Evolutionary conservation across 2,797 vertebrate genomes (phyloP), one percentile per base, ranked within the genome.

Genomic region (Alectoris magna): DNA sequence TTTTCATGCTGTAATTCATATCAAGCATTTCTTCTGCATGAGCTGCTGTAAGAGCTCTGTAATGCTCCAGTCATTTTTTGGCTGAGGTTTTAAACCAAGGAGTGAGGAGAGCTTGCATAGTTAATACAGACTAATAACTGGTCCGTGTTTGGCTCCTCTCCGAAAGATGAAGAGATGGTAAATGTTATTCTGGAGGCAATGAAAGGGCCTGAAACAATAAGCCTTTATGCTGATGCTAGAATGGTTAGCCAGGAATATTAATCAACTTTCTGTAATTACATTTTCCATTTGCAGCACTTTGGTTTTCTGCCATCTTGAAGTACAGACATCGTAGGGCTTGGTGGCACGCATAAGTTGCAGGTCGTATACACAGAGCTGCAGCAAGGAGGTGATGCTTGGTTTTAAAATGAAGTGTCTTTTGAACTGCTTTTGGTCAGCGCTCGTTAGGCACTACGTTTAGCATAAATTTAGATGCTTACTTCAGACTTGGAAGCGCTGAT

Each of bases 161-260:
- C 92, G 87, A 87, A 88, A 85, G 91, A 88, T 86, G 87, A 80
- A 95, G 87, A 72, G 84, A 94, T 51, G 46, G 64, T 90, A 83
- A 95, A 92, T 90, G 66, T 95, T 94, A 79, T 93, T 93, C 68
- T 91, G 17, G 11, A 91, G 85, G 77, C 68, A 73, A 24, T 55
- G 68, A 96, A 91, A 92, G 84, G 90, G 60, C 68, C 68, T 91
- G 91, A 94, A 85, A 95, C 92, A 95, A 93, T 88, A 91, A 94
- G 71, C 77, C 74, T 94, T 95, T 96, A 90, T 95, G 81, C 89
- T 90, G 68, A 93, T 82, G 49, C 62, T 91, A 72, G 84, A 90
- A 88, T 87, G 13, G 19, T 82, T 77, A 84, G 74, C 90, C 92
- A 90, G 87, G 80, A 93, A 91, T 94, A 88, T 87, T 96, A 95